These are phyloP conservation scores for Platysternon megacephalum DNA, from an alignment of 2,113 vertebrate genomes.

Conservation along the genomic window DNA sequence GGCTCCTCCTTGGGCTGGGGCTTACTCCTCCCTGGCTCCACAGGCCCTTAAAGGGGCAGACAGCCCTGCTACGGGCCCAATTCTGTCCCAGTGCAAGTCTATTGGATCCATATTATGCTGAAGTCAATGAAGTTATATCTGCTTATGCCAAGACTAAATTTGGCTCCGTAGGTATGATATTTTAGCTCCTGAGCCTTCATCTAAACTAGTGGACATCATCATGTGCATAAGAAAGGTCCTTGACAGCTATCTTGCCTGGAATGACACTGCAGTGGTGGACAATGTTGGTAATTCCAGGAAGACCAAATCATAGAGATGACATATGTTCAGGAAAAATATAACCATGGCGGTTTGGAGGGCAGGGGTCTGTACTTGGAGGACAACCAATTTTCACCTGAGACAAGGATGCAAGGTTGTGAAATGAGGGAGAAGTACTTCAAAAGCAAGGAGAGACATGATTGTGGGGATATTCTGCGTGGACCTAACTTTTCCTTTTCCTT, in stretches of 20 bases:
- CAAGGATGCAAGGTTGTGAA: background rate
- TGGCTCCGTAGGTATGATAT: background rate
- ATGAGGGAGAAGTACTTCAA: background rate
- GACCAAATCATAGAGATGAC: background rate
- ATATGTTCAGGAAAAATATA: background rate
- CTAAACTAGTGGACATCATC: conserved; percentile 16
- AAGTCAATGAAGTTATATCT: background rate
- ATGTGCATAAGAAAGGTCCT: background rate
- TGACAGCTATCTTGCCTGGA: background rate
- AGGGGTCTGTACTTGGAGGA: background rate
- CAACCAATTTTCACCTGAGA: background rate
- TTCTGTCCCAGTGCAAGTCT: background rate
- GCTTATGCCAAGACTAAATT: background rate
- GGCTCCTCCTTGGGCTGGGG: background rate
- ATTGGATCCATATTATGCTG: background rate
- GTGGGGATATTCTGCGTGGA: background rate
- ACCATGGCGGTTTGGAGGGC: background rate
- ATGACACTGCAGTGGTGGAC: background rate
- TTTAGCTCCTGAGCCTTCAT: background rate
- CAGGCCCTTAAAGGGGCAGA: background rate
- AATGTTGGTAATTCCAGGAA: background rate
- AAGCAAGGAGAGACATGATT: background rate
- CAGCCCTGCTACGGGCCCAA: background rate
- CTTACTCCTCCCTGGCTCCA: background rate
- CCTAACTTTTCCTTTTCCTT: background rate